Conservation (phyloP, 2,797 vertebrate species). For the Caiman crocodilus region DNA sequence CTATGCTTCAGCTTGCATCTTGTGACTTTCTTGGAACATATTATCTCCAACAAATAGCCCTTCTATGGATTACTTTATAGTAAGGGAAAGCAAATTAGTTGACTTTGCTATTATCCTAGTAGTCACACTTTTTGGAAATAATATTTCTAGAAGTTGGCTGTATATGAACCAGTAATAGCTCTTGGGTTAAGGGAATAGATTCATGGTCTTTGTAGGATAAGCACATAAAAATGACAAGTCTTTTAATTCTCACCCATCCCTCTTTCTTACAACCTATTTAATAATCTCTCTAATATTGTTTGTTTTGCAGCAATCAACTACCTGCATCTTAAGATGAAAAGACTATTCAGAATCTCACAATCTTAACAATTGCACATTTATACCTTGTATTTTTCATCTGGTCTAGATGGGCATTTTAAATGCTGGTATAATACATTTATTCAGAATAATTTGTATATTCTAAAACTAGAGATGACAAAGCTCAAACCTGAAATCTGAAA, state of each 20-base stretch:
- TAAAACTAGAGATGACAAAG: neutral
- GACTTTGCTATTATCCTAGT: neutral
- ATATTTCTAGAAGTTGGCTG: accelerated
- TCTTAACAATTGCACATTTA: neutral
- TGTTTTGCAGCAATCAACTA: too few relatives aligned
- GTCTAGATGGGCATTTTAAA: neutral
- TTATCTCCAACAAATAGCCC: neutral
- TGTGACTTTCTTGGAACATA: accelerated
- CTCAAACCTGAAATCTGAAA: neutral
- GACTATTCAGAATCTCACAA: neutral
- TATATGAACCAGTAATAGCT: neutral
- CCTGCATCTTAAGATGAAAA: accelerated
- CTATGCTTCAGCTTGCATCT: accelerated
- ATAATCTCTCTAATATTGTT: neutral
- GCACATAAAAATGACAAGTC: accelerated
- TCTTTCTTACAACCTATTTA: neutral
- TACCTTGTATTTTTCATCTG: neutral
- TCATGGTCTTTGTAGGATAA: accelerated
- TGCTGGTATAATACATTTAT: accelerated
- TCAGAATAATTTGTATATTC: neutral
- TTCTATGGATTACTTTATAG: neutral
- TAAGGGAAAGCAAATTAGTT: neutral
- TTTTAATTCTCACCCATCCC: neutral
- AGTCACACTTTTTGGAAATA: accelerated
- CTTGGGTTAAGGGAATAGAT: neutral